Percentiles rank a stretch among this genome's conserved stretches.
Evolutionary conservation across 2,113 vertebrate genomes (phyloP).

Genomic region (Leucoraja erinaceus): DNA sequence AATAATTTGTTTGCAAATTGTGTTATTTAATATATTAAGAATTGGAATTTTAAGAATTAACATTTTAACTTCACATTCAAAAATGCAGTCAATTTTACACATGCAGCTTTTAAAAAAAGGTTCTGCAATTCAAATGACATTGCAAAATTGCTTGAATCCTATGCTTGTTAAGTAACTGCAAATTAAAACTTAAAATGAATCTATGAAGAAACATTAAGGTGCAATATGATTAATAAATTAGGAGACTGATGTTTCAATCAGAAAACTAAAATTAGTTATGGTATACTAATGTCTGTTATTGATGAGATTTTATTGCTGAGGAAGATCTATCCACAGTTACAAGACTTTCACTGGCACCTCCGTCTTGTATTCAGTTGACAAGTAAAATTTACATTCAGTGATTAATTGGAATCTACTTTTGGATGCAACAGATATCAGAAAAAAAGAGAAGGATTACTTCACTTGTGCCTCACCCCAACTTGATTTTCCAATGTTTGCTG

Average conservation of each 20-base stretch:
- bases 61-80: not conserved
- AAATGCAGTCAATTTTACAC: not conserved
- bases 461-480: not conserved
- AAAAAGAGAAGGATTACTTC: not conserved
- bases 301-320: not conserved
- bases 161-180: not conserved
- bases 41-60: not conserved
- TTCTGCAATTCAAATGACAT: not conserved
- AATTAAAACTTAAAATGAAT: not conserved
- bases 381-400: not conserved
- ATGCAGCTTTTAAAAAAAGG: not conserved
- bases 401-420: not conserved
- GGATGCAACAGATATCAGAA: not conserved
- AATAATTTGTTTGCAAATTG: not conserved
- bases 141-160: not conserved
- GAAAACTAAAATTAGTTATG: not conserved
- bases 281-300: not conserved
- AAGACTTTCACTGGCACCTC: not conserved
- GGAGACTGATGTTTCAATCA: not conserved
- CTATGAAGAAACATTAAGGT: not conserved
- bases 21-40: not conserved
- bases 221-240: not conserved
- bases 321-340: not conserved
- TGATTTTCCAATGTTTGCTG: not conserved
- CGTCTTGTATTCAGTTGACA: not conserved